Percentiles rank a stretch among this genome's conserved stretches.
phyloP scores from a whole-genome alignment of 1,140 invertebrate genomes.

The Trinorchestia longiramus region DNA sequence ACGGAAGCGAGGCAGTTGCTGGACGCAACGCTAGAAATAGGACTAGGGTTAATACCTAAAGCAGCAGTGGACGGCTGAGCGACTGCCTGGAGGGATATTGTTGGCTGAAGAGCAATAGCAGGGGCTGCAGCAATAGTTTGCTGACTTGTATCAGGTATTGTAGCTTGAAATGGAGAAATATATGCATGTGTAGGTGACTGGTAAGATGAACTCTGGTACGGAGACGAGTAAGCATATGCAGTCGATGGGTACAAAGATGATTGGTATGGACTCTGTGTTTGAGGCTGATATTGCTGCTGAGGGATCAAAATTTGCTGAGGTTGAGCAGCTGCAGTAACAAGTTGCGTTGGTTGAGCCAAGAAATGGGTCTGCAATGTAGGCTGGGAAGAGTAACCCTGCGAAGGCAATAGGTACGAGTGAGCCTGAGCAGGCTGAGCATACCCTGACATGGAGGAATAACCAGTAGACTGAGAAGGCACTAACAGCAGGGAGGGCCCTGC shows the following conservation, averaged over 20 bases:
- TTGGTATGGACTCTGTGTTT: neutral
- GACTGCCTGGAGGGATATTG: constrained; percentile 13
- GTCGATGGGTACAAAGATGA: constrained; percentile 23
- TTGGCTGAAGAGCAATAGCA: constrained; percentile 20
- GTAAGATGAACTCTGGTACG: neutral
- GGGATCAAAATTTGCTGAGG: constrained; percentile 12
- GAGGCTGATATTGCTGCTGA: constrained; percentile 9
- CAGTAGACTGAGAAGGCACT: constrained; percentile 18
- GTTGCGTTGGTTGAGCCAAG: constrained; percentile 33
- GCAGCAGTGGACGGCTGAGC: neutral
- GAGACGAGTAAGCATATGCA: constrained; percentile 40
- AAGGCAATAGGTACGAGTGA: constrained; percentile 21
- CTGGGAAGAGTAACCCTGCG: constrained; percentile 6
- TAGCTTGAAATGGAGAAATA: constrained; percentile 48
- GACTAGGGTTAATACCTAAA: constrained; percentile 3
- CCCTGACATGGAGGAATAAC: neutral
- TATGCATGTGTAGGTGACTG: constrained; percentile 13
- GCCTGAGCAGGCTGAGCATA: constrained; percentile 22
- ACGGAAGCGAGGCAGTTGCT: constrained; percentile 20
- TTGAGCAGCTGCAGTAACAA: neutral
- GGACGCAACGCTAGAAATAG: neutral
- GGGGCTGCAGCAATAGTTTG: neutral
- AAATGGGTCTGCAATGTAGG: constrained; percentile 34
- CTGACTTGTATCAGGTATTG: constrained; percentile 7
- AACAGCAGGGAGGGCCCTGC: neutral